Evolutionary conservation across 1,140 invertebrate species (phyloP).

Genomic region (Drosophila yakuba): DNA sequence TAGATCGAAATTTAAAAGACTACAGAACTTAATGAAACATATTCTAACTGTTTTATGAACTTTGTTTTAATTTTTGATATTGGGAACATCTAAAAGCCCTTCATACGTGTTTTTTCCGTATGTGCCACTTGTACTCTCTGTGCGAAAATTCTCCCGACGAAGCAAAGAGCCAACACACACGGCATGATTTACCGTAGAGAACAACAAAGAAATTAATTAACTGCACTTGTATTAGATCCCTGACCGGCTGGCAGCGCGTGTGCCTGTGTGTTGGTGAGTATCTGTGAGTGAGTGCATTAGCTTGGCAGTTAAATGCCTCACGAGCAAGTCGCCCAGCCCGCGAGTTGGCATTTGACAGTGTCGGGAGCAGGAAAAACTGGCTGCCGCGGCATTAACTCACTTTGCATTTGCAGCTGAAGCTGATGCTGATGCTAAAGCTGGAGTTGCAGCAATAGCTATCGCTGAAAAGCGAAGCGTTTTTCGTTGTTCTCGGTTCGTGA

Average conservation of each 20-base stretch:
- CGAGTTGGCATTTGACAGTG: conserved; percentile 77
- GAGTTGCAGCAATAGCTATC: background rate
- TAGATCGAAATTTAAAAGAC: too few relatives aligned
- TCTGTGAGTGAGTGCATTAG: conserved; percentile 74
- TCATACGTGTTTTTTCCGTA: background rate
- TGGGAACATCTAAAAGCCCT: background rate
- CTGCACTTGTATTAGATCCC: conserved; percentile 65
- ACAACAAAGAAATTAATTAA: conserved; percentile 84
- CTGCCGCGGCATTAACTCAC: conserved; percentile 75
- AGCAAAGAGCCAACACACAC: conserved; percentile 49
- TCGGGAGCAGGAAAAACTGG: conserved; percentile 77
- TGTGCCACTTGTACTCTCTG: conserved; percentile 10
- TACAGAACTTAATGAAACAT: too few relatives aligned
- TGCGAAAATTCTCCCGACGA: conserved; percentile 52
- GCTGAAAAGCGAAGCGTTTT: conserved; percentile 23
- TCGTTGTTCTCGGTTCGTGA: conserved; percentile 40
- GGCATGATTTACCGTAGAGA: conserved; percentile 81
- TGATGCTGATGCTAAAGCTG: background rate
- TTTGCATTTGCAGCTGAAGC: conserved; percentile 58
- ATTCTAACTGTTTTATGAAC: too few relatives aligned
- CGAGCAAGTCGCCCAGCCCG: conserved; percentile 51
- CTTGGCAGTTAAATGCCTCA: conserved; percentile 74
- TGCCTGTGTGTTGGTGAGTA: conserved; percentile 28
- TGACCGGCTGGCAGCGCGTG: conserved; percentile 17
- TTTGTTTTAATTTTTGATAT: background rate